These are phyloP conservation scores for Peromyscus maniculatus DNA, from an alignment of 2,113 vertebrate species.

Conservation along the genomic window DNA sequence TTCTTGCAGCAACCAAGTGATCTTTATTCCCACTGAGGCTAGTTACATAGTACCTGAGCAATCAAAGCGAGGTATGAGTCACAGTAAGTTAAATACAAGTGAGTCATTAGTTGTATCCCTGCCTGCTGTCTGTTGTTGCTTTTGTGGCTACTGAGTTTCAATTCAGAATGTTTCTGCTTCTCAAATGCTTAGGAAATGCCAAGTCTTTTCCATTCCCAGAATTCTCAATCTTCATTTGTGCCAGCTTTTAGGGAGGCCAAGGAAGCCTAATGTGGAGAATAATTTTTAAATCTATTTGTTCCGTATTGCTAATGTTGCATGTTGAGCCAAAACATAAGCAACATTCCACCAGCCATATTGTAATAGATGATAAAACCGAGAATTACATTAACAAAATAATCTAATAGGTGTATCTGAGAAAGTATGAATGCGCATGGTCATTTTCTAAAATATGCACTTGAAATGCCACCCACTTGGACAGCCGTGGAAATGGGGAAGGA, in stretches of 20 bases:
- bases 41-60: background rate
- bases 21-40: background rate
- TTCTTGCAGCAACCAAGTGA: background rate
- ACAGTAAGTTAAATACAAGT: slow-evolving; percentile 40
- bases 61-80: slow-evolving; percentile 3
- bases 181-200: slow-evolving; percentile 48
- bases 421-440: background rate
- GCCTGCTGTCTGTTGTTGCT: slow-evolving; percentile 20
- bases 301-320: slow-evolving; percentile 35
- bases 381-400: slow-evolving; percentile 61
- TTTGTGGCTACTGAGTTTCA: background rate
- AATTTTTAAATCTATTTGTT: slow-evolving; percentile 19
- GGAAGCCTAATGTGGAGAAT: slow-evolving; percentile 39
- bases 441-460: slow-evolving; percentile 52
- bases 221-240: slow-evolving; percentile 25
- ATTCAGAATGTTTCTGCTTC: slow-evolving; percentile 38
- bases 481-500: background rate
- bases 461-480: slow-evolving; percentile 4
- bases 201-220: background rate
- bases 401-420: slow-evolving; percentile 52
- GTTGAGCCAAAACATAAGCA: slow-evolving; percentile 58
- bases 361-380: slow-evolving; percentile 57
- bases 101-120: slow-evolving; percentile 33
- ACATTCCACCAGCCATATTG: slow-evolving; percentile 48
- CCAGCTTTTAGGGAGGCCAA: slow-evolving; percentile 41